Conservation (phyloP, 2,797 vertebrate genomes). For the Lindbergichthys nudifrons region DNA sequence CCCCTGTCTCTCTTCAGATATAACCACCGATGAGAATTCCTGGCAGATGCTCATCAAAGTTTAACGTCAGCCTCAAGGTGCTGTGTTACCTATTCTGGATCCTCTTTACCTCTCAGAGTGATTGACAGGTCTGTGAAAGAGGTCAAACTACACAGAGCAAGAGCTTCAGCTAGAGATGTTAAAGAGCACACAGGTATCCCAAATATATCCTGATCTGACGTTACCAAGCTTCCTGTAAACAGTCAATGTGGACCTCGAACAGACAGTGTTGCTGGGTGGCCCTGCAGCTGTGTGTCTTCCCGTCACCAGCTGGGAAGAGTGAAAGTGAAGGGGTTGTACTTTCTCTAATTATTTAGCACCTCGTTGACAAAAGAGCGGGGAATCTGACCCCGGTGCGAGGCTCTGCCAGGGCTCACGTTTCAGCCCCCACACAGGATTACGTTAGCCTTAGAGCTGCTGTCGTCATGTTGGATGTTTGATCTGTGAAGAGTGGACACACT, state of each 20-base stretch:
- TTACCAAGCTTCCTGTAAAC: background rate
- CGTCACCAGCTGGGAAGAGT: slow-evolving; percentile 55
- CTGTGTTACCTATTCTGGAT: slow-evolving; percentile 82
- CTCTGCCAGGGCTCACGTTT: slow-evolving; percentile 74
- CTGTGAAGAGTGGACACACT: slow-evolving; percentile 39
- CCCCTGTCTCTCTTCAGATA: slow-evolving; percentile 53
- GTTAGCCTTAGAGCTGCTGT: slow-evolving; percentile 41
- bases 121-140: slow-evolving; percentile 32
- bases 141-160: slow-evolving; percentile 4
- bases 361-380: slow-evolving; percentile 77
- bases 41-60: slow-evolving; percentile 83
- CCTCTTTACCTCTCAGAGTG: slow-evolving; percentile 72
- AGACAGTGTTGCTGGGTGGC: slow-evolving; percentile 3
- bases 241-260: background rate
- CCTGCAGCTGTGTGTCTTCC: slow-evolving; percentile 20
- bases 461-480: slow-evolving; percentile 69
- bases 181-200: background rate
- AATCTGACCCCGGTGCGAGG: slow-evolving; percentile 73
- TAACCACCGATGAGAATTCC: slow-evolving; percentile 70
- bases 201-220: slow-evolving; percentile 2
- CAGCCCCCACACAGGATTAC: slow-evolving; percentile 54
- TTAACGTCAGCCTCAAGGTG: slow-evolving; percentile 84
- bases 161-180: background rate
- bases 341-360: slow-evolving; percentile 85
- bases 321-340: slow-evolving; percentile 70